A percentile compares a stretch with the other conserved stretches of the same genome.
These are phyloP conservation scores for Portunus trituberculatus DNA, from an alignment of 1,140 invertebrate genomes.

Conservation along the genomic window DNA sequence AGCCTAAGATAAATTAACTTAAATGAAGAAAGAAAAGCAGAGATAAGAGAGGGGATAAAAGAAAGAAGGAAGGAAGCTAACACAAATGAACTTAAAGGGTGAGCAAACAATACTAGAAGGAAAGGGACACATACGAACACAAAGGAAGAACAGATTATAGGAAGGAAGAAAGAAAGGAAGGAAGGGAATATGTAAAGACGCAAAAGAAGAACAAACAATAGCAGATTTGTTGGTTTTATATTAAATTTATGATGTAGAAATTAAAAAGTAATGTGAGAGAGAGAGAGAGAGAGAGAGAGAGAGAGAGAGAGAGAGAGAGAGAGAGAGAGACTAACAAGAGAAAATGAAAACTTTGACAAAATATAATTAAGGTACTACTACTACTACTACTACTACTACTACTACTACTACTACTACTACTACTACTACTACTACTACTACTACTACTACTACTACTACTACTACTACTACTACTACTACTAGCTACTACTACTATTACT, in stretches of 20 bases:
- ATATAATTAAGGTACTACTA: too few relatives aligned
- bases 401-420: slow-evolving; percentile 10
- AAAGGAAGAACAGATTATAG: background rate
- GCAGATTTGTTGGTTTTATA: too few relatives aligned
- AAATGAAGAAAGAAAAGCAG: background rate
- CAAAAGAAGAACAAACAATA: background rate
- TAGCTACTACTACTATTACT: background rate
- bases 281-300: too few relatives aligned
- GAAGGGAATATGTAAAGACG: too few relatives aligned
- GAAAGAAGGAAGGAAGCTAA: background rate
- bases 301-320: too few relatives aligned
- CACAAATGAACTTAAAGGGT: too few relatives aligned
- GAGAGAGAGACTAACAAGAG: too few relatives aligned
- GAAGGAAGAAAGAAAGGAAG: background rate
- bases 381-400: background rate
- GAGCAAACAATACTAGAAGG: too few relatives aligned
- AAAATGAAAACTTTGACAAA: too few relatives aligned
- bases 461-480: slow-evolving; percentile 9
- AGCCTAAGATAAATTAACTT: background rate
- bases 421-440: slow-evolving; percentile 23
- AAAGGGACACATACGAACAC: background rate
- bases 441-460: slow-evolving; percentile 22
- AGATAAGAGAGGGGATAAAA: too few relatives aligned
- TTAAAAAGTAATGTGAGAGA: too few relatives aligned
- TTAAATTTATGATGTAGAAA: too few relatives aligned